These are phyloP conservation scores for Hexactinellida sp. DNA, from an alignment of 37 sponge, comb jelly and placozoan species.

Conservation along the genomic window DNA sequence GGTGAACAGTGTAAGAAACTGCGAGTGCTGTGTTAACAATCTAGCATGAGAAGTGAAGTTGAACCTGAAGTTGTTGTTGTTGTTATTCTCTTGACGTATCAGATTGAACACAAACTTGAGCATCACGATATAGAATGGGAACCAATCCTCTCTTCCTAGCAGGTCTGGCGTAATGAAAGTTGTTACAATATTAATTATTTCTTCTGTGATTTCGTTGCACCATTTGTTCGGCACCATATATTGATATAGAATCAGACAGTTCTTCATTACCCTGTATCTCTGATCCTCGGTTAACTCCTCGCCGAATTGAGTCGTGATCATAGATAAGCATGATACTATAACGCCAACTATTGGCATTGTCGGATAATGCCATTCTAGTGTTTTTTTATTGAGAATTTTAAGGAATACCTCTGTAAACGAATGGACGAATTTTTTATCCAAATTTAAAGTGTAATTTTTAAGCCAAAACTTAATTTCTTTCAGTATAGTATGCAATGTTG, in stretches of 20 bases:
- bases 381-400: neutral
- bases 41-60: neutral
- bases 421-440: neutral
- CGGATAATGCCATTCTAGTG: neutral
- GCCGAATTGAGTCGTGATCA: neutral
- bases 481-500: neutral
- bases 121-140: neutral
- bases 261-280: neutral
- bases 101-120: neutral
- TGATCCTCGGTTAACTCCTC: neutral
- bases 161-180: neutral
- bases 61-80: neutral
- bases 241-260: neutral
- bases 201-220: neutral
- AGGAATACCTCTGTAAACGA: neutral
- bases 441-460: neutral
- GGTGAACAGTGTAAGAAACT: neutral
- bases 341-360: neutral
- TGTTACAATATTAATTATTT: neutral
- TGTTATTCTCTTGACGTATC: neutral
- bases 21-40: neutral
- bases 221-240: neutral
- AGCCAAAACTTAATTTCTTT: neutral
- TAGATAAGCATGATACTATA: neutral
- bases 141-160: neutral